phyloP scores from a whole-genome alignment of 2,888 invertebrate genomes.

The Phlogophora meticulosa region DNA sequence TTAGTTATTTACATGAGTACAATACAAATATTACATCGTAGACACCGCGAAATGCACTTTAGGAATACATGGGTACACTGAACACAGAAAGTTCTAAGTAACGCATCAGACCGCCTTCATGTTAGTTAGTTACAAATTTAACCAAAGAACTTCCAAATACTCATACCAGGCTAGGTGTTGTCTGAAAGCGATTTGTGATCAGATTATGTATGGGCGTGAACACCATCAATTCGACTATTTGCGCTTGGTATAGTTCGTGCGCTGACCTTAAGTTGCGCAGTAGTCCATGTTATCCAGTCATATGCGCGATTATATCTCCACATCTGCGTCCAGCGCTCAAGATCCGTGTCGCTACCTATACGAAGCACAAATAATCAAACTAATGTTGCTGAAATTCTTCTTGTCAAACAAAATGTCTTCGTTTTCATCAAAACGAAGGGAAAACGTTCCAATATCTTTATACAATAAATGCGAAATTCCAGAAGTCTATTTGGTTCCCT shows the following conservation, averaged over 20 bases:
- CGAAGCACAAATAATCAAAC: neutral
- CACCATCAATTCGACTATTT: neutral
- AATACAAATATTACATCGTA: conserved; percentile 61
- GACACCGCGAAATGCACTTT: conserved; percentile 73
- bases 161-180: conserved; percentile 21
- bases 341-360: too few relatives aligned
- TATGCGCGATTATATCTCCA: too few relatives aligned
- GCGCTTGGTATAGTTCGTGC: too few relatives aligned
- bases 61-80: conserved; percentile 52
- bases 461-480: conserved; percentile 50
- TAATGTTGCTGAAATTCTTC: neutral
- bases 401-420: conserved; percentile 3
- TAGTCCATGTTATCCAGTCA: too few relatives aligned
- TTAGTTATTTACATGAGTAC: conserved; percentile 75
- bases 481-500: conserved; percentile 29
- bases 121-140: conserved; percentile 45
- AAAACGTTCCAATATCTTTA: conserved; percentile 9
- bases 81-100: conserved; percentile 43
- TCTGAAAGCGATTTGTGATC: conserved; percentile 21
- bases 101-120: conserved; percentile 2
- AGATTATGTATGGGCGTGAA: neutral
- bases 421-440: neutral
- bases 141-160: conserved; percentile 63
- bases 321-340: too few relatives aligned
- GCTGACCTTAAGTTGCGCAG: too few relatives aligned